phyloP scores from a whole-genome alignment of 2,113 vertebrate species.

The Felis chaus region DNA sequence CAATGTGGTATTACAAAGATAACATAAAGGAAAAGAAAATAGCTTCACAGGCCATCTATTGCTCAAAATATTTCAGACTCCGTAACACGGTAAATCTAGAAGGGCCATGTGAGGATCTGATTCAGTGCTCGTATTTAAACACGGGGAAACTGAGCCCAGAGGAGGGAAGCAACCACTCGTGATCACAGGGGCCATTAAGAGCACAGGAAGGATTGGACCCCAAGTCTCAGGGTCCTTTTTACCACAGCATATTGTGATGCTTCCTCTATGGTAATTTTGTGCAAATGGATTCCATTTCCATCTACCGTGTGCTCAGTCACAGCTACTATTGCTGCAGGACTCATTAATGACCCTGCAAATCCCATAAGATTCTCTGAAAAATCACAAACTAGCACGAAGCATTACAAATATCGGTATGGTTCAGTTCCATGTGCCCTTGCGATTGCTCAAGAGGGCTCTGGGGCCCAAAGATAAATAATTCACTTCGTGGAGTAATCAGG shows the following conservation, averaged over 20 bases:
- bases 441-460: slow-evolving; percentile 32
- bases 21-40: neutral
- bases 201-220: neutral
- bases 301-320: slow-evolving; percentile 19
- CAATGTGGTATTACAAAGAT: neutral
- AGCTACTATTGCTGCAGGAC: neutral
- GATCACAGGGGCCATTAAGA: neutral
- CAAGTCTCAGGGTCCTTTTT: neutral
- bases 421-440: neutral
- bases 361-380: slow-evolving; percentile 50
- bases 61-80: neutral
- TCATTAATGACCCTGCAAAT: slow-evolving; percentile 40
- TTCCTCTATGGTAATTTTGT: neutral
- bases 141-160: neutral
- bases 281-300: slow-evolving; percentile 18
- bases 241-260: neutral
- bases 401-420: neutral
- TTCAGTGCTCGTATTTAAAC: neutral
- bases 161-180: neutral
- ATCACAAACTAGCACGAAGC: slow-evolving; percentile 48
- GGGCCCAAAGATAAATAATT: slow-evolving; percentile 37
- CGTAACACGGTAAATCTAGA: neutral
- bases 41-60: neutral
- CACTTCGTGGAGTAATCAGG: slow-evolving; percentile 8
- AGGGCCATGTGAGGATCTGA: neutral